Evolutionary conservation across 2,888 invertebrate species (phyloP), one percentile per base, ranked within the genome.

Genomic region (Theretra japonica): DNA sequence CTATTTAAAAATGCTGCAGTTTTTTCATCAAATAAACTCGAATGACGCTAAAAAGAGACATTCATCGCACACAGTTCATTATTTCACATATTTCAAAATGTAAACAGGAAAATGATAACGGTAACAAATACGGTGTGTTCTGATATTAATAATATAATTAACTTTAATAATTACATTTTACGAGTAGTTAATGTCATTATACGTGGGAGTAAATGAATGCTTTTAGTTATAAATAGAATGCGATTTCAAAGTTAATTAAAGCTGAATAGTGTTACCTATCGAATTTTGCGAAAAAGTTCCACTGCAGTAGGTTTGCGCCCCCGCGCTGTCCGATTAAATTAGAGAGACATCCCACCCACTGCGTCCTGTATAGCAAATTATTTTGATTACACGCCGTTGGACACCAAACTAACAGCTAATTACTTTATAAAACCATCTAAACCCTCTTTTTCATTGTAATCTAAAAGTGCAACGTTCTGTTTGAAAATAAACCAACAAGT

Each of bases 261-360:
- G n/a, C 53, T 50, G 60, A 50, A 50, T 50, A 28, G 50, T 50
- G 59, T 59, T 60, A 70, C 57, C 69, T 69, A 57, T 59, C 30
- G 28, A 41, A 70, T 70, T 60, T 28, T 50, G 58, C 30, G 70
- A 75, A 84, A 87, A 83, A 86, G 84, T 86, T 83, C 81, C 70
- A 68, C 75, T 84, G 83, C 82, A 84, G 82, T 79, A 75, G 80
- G 65, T 65, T 21, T 85, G 85, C 83, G 82, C 81, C 76, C 78
- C 80, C 79, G 86, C 87, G 84, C 83, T 85, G 84, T 84, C 80
- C 83, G 84, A 86, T 89, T 86, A 83, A 89, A 88, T 89, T 89
- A 88, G 83, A 75, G 82, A 79, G 82, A 76, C 80, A 77, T 79
- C 72, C 68, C 75, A 74, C 79, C 82, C 78, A 79, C 81, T 78